Conservation (phyloP, 2,797 vertebrate species). For the Saxicola maurus region DNA sequence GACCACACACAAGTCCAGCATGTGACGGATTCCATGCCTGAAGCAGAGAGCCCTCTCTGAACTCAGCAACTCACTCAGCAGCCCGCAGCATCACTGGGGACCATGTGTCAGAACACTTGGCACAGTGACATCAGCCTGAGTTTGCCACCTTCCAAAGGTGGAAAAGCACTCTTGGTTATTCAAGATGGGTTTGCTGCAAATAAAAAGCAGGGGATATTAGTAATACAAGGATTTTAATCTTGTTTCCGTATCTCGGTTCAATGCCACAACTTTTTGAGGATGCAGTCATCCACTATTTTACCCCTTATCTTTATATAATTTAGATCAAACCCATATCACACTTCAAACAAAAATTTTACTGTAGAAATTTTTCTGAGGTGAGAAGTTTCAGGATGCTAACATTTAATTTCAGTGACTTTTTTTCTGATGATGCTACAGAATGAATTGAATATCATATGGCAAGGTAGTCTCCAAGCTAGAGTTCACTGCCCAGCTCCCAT, state of each 20-base stretch:
- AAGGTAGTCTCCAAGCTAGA: not conserved
- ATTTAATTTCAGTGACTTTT: not conserved
- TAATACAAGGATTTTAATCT: not conserved
- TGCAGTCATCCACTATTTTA: not conserved
- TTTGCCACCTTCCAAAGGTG: not conserved
- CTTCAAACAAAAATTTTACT: not conserved
- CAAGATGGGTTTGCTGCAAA: not conserved
- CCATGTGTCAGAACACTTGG: not conserved
- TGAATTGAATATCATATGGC: not conserved
- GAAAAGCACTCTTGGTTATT: not conserved
- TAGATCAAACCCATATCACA: not conserved
- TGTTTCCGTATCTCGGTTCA: not conserved
- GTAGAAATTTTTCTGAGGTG: not conserved
- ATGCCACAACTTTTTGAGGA: not conserved
- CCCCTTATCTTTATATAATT: not conserved
- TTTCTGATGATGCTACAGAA: not conserved
- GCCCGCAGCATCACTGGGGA: not conserved
- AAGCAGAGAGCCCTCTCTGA: not conserved
- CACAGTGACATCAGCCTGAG: not conserved
- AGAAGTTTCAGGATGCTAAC: not conserved
- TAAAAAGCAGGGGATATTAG: not conserved
- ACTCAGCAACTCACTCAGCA: not conserved
- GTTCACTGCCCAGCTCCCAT: not conserved
- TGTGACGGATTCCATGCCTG: fast-evolving
- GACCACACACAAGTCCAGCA: fast-evolving